Evolutionary conservation across 2,113 vertebrate species (phyloP).

Genomic region (Anarhynchus alexandrinus): DNA sequence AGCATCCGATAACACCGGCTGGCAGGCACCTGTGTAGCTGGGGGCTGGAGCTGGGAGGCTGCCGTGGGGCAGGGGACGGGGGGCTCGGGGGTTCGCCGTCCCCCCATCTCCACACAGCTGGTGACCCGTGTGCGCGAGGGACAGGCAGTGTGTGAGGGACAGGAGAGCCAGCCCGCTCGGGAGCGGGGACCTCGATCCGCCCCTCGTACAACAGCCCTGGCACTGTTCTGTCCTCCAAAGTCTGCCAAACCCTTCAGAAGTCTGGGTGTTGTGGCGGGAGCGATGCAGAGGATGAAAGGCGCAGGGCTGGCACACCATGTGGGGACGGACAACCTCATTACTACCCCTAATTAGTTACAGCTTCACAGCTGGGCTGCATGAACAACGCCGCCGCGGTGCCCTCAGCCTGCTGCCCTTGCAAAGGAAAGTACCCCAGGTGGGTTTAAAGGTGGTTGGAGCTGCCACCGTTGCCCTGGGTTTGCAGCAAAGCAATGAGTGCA

Average conservation of each 20-base stretch:
- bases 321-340: not conserved
- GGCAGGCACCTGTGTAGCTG: too few relatives aligned
- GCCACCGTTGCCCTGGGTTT: not conserved
- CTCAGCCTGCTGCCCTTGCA: not conserved
- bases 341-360: not conserved
- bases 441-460: not conserved
- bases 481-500: not conserved
- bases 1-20: too few relatives aligned
- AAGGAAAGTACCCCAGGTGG: not conserved
- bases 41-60: not conserved
- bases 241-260: accelerated
- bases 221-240: not conserved
- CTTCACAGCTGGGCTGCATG: not conserved
- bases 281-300: not conserved
- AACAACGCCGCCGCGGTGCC: accelerated
- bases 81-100: accelerated
- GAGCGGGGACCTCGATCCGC: not conserved
- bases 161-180: accelerated
- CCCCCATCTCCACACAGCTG: accelerated
- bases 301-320: accelerated
- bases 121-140: not conserved
- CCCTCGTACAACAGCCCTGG: not conserved
- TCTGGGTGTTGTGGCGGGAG: not conserved
- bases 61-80: not conserved
- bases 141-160: not conserved